phyloP scores from a whole-genome alignment of 2,113 vertebrate species.

The Notiomystis cincta region DNA sequence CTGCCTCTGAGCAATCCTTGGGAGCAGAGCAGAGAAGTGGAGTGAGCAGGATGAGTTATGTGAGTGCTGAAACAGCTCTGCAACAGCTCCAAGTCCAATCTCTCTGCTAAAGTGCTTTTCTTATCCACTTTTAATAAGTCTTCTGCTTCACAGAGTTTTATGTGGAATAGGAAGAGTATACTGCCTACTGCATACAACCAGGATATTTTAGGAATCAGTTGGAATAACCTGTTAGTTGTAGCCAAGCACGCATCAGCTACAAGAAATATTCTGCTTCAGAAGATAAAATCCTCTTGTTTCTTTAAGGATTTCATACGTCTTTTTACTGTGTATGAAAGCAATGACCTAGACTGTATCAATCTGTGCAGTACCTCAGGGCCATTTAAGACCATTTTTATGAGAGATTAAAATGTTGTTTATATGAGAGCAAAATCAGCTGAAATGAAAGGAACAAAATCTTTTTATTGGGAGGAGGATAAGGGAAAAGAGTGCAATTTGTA shows the following conservation, averaged over 20 bases:
- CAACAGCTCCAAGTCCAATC: not conserved
- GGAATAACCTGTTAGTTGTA: not conserved
- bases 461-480: not conserved
- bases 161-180: not conserved
- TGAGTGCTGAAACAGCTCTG: not conserved
- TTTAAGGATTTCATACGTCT: not conserved
- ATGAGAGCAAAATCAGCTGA: not conserved
- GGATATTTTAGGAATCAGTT: not conserved
- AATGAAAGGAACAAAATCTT: not conserved
- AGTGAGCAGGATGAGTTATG: not conserved
- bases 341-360: not conserved
- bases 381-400: not conserved
- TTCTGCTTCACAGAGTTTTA: not conserved
- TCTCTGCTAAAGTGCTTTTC: not conserved
- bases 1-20: not conserved
- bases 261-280: not conserved
- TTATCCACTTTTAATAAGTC: not conserved
- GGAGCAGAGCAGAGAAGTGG: not conserved
- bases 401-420: not conserved
- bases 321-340: not conserved
- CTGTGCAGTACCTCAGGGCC: not conserved
- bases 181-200: not conserved
- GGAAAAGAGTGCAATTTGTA: not conserved
- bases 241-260: not conserved
- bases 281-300: not conserved